Evolutionary conservation across 2,113 vertebrate genomes (phyloP).

Genomic region (Centrocercus urophasianus): DNA sequence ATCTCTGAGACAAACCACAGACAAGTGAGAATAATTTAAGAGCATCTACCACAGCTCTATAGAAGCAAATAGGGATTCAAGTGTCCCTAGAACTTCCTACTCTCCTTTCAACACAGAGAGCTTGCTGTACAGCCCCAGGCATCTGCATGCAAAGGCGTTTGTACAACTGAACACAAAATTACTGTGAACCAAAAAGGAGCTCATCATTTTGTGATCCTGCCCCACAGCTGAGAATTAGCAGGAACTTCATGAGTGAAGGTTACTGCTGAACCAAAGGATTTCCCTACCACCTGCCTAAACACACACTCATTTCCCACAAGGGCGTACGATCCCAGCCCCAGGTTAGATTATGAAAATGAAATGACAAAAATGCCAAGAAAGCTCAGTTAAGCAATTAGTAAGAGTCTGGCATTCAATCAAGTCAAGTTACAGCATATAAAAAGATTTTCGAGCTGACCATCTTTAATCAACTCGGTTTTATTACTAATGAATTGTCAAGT

Average conservation of each 20-base stretch:
- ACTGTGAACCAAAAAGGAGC: background rate
- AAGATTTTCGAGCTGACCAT: constrained; percentile 35
- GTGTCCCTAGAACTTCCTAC: background rate
- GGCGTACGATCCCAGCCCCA: background rate
- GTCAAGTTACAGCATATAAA: constrained; percentile 21
- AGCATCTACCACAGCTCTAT: background rate
- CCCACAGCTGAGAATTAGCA: background rate
- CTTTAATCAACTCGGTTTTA: constrained; percentile 54
- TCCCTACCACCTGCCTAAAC: background rate
- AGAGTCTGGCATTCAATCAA: constrained; percentile 42
- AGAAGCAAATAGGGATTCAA: background rate
- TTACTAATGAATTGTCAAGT: constrained; percentile 61
- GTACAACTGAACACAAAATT: background rate
- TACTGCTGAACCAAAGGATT: background rate
- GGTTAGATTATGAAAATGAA: constrained; percentile 36
- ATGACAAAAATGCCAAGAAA: constrained; percentile 39
- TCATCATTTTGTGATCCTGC: background rate
- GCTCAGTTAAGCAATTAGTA: constrained; percentile 40
- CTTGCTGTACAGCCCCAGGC: background rate
- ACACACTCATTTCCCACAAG: background rate
- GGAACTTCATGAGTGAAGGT: background rate
- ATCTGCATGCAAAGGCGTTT: background rate
- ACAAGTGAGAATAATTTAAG: background rate
- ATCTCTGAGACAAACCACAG: background rate
- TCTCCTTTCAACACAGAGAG: background rate